phyloP scores from a whole-genome alignment of 2,888 invertebrate genomes.

The Cephalotes varians region DNA sequence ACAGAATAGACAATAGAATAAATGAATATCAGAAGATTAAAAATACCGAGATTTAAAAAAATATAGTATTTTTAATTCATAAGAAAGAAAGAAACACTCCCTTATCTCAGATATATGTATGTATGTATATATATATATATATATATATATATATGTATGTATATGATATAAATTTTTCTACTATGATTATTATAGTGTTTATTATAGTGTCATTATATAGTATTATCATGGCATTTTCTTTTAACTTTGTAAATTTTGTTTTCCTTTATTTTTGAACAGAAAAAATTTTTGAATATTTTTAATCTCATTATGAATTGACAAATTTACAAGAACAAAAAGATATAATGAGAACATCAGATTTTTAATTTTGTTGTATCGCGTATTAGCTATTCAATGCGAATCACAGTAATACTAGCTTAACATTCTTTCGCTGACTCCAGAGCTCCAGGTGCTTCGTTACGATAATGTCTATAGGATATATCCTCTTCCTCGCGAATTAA shows the following conservation, averaged over 20 bases:
- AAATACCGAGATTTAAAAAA: neutral
- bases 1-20: neutral
- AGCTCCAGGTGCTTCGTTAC: constrained; percentile 19
- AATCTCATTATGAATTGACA: neutral
- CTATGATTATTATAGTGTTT: neutral
- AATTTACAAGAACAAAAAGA: neutral
- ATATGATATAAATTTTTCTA: neutral
- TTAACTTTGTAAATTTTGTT: neutral
- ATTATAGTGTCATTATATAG: neutral
- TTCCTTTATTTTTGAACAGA: neutral
- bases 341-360: neutral
- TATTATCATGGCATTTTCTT: neutral
- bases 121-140: no score
- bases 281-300: neutral
- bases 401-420: neutral
- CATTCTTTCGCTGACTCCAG: neutral
- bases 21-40: neutral
- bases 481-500: constrained; percentile 30
- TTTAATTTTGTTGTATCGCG: neutral
- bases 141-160: no score
- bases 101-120: no score
- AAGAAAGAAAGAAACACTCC: neutral
- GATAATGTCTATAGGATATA: constrained; percentile 17
- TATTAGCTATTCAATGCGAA: neutral
- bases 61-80: neutral